Base-by-base conservation (phyloP, 1,140 invertebrate species). In the Aphelinus atriplicis region DNA sequence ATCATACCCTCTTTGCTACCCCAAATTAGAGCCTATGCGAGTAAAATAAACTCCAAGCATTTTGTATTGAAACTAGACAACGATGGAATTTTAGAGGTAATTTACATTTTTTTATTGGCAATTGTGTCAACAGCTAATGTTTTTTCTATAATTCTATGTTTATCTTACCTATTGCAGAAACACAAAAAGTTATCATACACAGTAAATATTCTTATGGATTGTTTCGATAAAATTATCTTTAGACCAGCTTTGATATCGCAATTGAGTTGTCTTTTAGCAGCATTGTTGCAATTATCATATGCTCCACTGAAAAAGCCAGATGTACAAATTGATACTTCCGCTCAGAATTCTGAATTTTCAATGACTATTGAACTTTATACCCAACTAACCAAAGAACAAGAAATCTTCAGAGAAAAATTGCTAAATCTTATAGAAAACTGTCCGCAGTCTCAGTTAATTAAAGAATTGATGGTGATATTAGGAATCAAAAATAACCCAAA, bases 211-310 rank as follows among this genome's bases (percentile, higher is more conserved):
- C 78, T 91, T 0, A 53, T 87, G 7, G 69, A 81, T n/a, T 86
- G 86, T 62, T 84, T 85, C 47, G 77, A 88, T 46, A 80, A 88
- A 53, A 72, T 82, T 67, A 78, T 82, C 7, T 77, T 91, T 57
- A 83, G 83, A 62, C 81, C 84, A 60, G 76, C 86, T 3, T 78
- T 90, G 43, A 50, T 90, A 48, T 71, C 82, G 26, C 81, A 87
- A 67, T 64, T 91, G 10, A 84, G 83, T 64, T 85, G 89, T 71
- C 55, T 94, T 75, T 83, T 95, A 60, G 90, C 90, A 77, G 90
- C 90, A 6, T 82, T 95, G n/a, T 90, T 94, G 78, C 94, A 94
- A 85, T 84, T 95, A 69, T 88, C 90, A 47, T 90, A 91, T 88
- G 92, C 90, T 45, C 91, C 92, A 70, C 80, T 93, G 46, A 90